phyloP scores from a whole-genome alignment of 2,113 vertebrate genomes.

The Microcebus tavaratra region DNA sequence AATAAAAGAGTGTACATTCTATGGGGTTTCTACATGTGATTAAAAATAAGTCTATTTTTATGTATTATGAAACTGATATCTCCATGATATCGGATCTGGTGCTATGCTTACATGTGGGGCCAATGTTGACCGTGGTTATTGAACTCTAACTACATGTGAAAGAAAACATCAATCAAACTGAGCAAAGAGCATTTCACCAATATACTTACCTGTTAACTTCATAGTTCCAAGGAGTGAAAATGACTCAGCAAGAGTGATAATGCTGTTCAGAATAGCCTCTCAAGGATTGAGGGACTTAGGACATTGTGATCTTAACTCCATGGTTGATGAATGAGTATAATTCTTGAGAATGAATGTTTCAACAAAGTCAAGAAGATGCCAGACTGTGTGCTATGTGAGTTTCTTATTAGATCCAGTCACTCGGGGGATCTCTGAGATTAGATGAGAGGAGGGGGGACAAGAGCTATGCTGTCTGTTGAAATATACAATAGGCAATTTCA shows the following conservation, averaged over 20 bases:
- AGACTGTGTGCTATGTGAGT: too few species aligned
- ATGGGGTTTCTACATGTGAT: neutral
- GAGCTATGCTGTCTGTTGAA: neutral
- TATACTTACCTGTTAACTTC: neutral
- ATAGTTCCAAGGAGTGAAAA: neutral
- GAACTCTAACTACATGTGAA: neutral
- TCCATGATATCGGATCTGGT: too few species aligned
- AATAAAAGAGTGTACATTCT: neutral
- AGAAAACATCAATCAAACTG: neutral
- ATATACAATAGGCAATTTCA: neutral
- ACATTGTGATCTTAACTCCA: neutral
- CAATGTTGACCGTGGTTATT: neutral
- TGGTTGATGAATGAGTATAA: neutral
- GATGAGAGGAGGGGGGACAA: neutral
- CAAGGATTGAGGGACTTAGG: neutral
- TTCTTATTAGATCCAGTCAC: neutral
- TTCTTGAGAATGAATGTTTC: neutral
- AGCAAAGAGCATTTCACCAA: neutral
- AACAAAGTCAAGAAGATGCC: neutral
- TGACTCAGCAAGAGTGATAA: neutral
- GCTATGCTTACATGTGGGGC: neutral
- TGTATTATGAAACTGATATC: neutral
- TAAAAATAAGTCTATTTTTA: neutral
- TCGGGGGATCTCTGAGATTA: neutral
- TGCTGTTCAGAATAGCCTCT: neutral